Evolutionary conservation across 1,140 invertebrate genomes (phyloP).

Genomic region (Meloidogyne hapla): DNA sequence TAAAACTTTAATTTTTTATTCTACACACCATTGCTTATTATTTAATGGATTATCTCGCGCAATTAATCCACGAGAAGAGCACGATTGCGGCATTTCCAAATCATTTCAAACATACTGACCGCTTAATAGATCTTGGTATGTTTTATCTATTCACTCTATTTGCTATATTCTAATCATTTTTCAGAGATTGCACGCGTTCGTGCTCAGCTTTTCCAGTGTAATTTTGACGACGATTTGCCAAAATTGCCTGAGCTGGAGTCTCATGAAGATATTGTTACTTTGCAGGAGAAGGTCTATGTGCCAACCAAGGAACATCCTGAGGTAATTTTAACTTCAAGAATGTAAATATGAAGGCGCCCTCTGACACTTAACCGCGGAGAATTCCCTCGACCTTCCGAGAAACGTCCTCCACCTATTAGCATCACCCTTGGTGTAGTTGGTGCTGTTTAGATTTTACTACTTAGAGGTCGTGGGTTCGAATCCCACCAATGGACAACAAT

Average conservation of each 20-base stretch:
- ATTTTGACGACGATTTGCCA: slow-evolving; percentile 88
- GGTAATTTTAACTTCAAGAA: slow-evolving; percentile 79
- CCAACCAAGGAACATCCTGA: slow-evolving; percentile 99
- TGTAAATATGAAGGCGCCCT: background rate
- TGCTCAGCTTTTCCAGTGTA: slow-evolving; percentile 94
- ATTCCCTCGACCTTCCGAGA: no score
- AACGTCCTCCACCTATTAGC: no score
- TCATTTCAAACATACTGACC: slow-evolving; percentile 39
- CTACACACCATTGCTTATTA: background rate
- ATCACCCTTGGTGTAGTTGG: no score
- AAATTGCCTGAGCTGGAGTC: slow-evolving; percentile 82
- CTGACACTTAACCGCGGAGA: no score
- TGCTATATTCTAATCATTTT: slow-evolving; percentile 33
- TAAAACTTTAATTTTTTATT: slow-evolving; percentile 4
- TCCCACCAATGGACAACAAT: no score
- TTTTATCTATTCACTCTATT: slow-evolving; percentile 17
- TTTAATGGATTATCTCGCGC: slow-evolving; percentile 28
- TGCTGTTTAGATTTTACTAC: background rate
- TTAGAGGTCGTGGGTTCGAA: no score
- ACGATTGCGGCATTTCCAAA: slow-evolving; percentile 28
- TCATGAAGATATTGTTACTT: slow-evolving; percentile 79
- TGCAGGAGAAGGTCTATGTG: slow-evolving; percentile 98
- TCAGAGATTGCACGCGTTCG: slow-evolving; percentile 98
- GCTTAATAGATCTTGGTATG: slow-evolving; percentile 38
- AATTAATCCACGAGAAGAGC: slow-evolving; percentile 29